Conservation (phyloP, 2,113 vertebrate species). For the Terrapene triunguis region DNA sequence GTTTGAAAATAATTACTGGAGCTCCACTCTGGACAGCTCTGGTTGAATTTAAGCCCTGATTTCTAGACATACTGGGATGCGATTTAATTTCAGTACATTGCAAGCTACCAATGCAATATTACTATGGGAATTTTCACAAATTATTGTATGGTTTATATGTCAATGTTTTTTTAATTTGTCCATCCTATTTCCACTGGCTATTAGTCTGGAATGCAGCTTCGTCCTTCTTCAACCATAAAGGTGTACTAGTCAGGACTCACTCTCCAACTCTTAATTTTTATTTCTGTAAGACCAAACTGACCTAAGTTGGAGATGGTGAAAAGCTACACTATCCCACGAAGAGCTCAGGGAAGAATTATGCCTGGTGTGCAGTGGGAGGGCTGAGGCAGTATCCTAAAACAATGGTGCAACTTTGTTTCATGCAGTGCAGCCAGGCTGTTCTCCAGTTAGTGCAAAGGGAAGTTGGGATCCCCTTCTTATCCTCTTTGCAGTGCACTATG, state of each 20-base stretch:
- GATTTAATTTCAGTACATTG: background rate
- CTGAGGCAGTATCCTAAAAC: background rate
- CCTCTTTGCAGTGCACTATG: slow-evolving; percentile 36
- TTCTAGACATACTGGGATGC: background rate
- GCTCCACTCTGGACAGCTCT: background rate
- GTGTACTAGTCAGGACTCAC: background rate
- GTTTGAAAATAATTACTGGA: background rate
- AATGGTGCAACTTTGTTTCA: background rate
- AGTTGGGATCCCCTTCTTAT: background rate
- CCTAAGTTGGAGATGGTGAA: background rate
- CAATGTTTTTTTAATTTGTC: rapidly evolving
- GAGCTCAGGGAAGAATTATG: background rate
- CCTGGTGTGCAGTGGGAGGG: background rate
- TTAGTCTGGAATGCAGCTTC: background rate
- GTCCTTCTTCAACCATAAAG: background rate
- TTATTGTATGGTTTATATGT: background rate
- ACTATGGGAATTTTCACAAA: background rate
- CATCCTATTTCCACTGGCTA: background rate
- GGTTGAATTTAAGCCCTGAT: background rate
- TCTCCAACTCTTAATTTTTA: background rate
- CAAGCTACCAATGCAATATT: background rate
- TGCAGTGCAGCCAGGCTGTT: slow-evolving; percentile 2
- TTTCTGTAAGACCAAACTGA: background rate
- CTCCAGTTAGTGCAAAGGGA: slow-evolving; percentile 31
- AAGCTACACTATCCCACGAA: background rate